A percentile compares a stretch with the other conserved stretches of the same genome.
Evolutionary conservation across 2,797 vertebrate species (phyloP).

Genomic region (Rhinoraja longicauda): DNA sequence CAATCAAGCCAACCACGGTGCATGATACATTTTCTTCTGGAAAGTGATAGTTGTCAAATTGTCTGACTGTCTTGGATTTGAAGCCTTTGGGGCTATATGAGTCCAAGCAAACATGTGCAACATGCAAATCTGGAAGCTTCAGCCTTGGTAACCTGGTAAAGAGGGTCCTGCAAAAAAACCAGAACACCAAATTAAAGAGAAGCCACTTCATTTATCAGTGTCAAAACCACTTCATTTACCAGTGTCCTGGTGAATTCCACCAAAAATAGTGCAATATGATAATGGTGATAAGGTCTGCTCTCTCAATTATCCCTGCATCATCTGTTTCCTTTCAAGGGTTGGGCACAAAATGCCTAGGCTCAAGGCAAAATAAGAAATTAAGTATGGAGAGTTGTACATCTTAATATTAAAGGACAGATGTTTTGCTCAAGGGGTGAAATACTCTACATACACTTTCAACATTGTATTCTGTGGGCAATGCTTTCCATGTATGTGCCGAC

Average conservation of each 20-base stretch:
- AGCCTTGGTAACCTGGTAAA: not conserved
- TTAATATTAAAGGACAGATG: not conserved
- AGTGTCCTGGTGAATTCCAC: not conserved
- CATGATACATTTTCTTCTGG: not conserved
- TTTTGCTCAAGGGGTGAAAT: not conserved
- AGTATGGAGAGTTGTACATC: not conserved
- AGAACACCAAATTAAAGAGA: not conserved
- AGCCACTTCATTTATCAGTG: too few species aligned
- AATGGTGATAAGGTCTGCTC: not conserved
- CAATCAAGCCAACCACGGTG: too few species aligned
- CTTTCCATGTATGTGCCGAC: not conserved
- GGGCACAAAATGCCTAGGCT: not conserved
- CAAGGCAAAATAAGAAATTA: not conserved
- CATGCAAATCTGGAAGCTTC: not conserved
- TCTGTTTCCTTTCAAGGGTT: not conserved
- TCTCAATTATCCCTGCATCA: not conserved
- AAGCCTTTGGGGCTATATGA: not conserved
- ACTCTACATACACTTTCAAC: not conserved
- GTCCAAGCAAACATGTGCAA: not conserved
- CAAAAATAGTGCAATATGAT: not conserved
- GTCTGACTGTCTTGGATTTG: not conserved
- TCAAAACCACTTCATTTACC: not conserved
- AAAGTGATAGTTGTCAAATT: not conserved
- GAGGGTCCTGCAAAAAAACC: not conserved
- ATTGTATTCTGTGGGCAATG: not conserved